Evolutionary conservation across 2,113 vertebrate species (phyloP).

Genomic region (Muntiacus reevesi): DNA sequence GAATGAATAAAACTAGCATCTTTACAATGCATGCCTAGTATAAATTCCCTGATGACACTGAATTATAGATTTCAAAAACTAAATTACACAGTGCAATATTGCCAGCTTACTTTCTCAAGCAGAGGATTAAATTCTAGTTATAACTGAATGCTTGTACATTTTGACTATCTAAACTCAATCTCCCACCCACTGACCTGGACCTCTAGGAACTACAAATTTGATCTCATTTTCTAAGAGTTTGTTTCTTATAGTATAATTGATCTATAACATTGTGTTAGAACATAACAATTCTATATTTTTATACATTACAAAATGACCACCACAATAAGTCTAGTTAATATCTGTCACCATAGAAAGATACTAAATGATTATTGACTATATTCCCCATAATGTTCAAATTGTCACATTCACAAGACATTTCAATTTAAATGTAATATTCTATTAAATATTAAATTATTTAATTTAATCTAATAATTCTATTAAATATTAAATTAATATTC

Average conservation of each 20-base stretch:
- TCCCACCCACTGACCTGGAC: no score
- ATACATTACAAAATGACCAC: background rate
- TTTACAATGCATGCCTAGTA: background rate
- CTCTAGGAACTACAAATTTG: background rate
- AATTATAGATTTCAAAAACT: background rate
- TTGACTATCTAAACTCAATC: background rate
- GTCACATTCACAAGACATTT: background rate
- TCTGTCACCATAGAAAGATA: background rate
- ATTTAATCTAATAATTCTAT: no score
- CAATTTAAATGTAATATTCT: background rate
- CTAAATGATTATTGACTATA: background rate
- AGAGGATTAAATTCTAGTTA: background rate
- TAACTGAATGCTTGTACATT: background rate
- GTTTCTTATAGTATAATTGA: background rate
- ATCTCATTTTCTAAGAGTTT: background rate
- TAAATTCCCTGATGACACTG: background rate
- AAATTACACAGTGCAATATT: background rate
- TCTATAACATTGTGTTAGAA: background rate
- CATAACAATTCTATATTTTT: background rate
- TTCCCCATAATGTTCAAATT: background rate
- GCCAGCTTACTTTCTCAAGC: background rate
- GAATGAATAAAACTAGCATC: background rate
- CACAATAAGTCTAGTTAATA: background rate
- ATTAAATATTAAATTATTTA: background rate
- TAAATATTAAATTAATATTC: background rate